These are phyloP conservation scores for Charadrius vociferus DNA, from an alignment of 2,113 vertebrate species.

Conservation along the genomic window DNA sequence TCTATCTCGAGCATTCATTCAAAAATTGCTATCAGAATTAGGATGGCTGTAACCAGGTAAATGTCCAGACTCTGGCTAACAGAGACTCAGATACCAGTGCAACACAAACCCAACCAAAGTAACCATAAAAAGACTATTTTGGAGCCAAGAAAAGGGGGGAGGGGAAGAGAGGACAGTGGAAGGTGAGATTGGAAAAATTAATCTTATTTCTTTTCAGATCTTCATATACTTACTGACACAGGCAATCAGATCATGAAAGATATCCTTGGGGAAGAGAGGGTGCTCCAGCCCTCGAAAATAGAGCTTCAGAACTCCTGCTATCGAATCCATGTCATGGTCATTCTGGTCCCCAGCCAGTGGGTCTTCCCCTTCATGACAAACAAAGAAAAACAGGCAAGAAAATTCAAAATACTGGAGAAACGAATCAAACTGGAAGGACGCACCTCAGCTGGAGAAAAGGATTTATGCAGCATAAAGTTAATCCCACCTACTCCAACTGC, in stretches of 20 bases:
- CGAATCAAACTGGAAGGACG: background rate
- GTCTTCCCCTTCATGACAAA: slow-evolving; percentile 85
- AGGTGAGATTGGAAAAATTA: background rate
- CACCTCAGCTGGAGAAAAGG: background rate
- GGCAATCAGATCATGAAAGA: slow-evolving; percentile 95
- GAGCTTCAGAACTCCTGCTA: slow-evolving; percentile 96
- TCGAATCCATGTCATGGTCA: slow-evolving; percentile 98
- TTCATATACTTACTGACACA: slow-evolving; percentile 91
- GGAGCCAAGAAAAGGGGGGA: background rate
- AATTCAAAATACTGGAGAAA: background rate
- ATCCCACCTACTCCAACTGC: background rate
- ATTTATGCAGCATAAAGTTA: background rate
- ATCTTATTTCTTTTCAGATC: background rate
- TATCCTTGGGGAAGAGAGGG: slow-evolving; percentile 96
- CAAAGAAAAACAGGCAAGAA: background rate
- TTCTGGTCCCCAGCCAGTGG: slow-evolving; percentile 97
- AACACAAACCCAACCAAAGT: background rate
- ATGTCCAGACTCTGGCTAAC: background rate
- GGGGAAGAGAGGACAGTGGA: background rate
- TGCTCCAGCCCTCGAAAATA: slow-evolving; percentile 94
- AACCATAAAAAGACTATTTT: background rate
- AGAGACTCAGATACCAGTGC: background rate
- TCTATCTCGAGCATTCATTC: background rate
- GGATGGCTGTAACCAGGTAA: background rate
- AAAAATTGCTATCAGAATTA: background rate